Conservation (phyloP, 2,797 vertebrate species). For the Schizothorax lantsangensis region DNA sequence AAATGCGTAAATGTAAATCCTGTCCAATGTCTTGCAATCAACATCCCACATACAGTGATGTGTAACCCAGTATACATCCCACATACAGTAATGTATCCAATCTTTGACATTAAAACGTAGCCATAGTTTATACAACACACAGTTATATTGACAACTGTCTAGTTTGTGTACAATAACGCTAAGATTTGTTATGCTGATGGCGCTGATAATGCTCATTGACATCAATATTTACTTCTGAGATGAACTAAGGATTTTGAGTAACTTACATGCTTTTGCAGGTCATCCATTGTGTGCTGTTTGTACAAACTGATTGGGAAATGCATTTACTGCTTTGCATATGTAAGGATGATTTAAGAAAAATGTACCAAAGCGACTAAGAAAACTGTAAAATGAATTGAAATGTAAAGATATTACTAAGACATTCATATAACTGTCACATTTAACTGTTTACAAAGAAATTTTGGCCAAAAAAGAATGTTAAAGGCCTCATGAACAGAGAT, state of each 20-base stretch:
- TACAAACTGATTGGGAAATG: neutral
- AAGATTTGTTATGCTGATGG: neutral
- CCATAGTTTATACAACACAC: neutral
- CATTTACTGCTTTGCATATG: neutral
- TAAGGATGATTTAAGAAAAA: neutral
- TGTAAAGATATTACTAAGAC: neutral
- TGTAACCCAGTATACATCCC: neutral
- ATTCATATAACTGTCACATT: neutral
- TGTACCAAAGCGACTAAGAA: neutral
- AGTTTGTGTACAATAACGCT: neutral
- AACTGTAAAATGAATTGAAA: neutral
- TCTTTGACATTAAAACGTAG: neutral
- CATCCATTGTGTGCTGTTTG: neutral
- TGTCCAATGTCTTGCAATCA: neutral
- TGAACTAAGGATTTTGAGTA: neutral
- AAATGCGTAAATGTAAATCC: neutral
- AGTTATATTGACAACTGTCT: neutral
- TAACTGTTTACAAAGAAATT: neutral
- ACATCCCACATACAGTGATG: neutral
- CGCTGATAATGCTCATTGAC: neutral
- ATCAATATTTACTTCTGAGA: neutral
- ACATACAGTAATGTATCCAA: neutral
- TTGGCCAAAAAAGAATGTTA: neutral
- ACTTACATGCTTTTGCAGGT: neutral
- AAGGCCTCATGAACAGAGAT: neutral